Evolutionary conservation across 2,797 vertebrate genomes (phyloP).

Genomic region (Takifugu rubripes): DNA sequence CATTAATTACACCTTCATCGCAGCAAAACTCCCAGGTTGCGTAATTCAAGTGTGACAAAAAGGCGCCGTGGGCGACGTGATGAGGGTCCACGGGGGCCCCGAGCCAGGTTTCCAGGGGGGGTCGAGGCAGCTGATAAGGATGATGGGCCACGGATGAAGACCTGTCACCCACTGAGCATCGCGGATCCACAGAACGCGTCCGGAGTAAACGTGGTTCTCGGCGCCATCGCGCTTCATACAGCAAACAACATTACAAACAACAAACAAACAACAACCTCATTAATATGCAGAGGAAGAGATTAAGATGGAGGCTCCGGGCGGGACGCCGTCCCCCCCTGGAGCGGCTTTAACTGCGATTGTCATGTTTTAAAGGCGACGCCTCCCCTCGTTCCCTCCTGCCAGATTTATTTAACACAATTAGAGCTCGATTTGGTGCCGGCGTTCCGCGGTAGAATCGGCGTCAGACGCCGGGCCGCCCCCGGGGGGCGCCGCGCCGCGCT

Average conservation of each 20-base stretch:
- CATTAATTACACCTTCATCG: conserved; percentile 29
- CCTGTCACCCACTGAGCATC: no score
- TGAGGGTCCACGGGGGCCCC: conserved; percentile 37
- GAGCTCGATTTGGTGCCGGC: conserved; percentile 68
- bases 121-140: neutral
- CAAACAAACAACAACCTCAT: no score
- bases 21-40: conserved; percentile 33
- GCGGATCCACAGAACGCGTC: no score
- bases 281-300: conserved; percentile 25
- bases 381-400: conserved; percentile 31
- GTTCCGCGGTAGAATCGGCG: conserved; percentile 77
- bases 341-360: conserved; percentile 29
- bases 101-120: conserved; percentile 34
- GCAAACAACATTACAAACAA: no score
- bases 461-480: conserved; percentile 63
- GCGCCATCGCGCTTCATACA: no score
- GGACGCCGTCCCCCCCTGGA: conserved; percentile 24
- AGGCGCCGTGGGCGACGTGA: conserved; percentile 23
- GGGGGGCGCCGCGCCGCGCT: conserved; percentile 39
- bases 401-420: conserved; percentile 75
- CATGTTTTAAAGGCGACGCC: conserved; percentile 13
- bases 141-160: no score
- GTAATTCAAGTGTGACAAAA: conserved; percentile 35
- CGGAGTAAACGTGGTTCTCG: no score
- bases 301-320: conserved; percentile 36